These are phyloP conservation scores for Sitobion miscanthi DNA, from an alignment of 1,140 invertebrate species.

Conservation along the genomic window DNA sequence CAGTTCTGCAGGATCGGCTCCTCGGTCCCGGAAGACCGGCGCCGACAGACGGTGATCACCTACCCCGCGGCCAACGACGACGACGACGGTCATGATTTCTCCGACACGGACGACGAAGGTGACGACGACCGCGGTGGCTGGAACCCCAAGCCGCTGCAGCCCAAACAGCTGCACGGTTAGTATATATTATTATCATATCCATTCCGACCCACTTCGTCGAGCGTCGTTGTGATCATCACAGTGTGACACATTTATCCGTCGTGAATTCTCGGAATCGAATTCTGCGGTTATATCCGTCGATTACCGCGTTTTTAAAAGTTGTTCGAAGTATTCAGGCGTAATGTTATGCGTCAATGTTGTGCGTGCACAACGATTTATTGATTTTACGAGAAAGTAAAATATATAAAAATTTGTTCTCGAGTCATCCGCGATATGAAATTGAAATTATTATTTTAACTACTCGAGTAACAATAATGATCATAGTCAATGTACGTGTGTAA, in stretches of 20 bases:
- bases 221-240: not conserved
- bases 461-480: not conserved
- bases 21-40: not conserved
- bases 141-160: too few relatives aligned
- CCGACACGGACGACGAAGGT: too few relatives aligned
- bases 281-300: not conserved
- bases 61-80: not conserved
- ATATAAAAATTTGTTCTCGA: not conserved
- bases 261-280: not conserved
- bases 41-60: not conserved
- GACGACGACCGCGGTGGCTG: too few relatives aligned
- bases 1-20: conserved; percentile 50
- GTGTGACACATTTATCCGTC: not conserved
- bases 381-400: not conserved
- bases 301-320: not conserved
- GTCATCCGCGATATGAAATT: not conserved
- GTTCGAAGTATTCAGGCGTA: not conserved
- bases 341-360: not conserved
- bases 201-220: not conserved
- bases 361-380: not conserved
- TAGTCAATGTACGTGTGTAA: not conserved
- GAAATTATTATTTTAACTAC: not conserved
- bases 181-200: not conserved
- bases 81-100: too few relatives aligned
- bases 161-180: not conserved